Percentiles rank a stretch among this genome's conserved stretches.
Evolutionary conservation across 2,888 invertebrate genomes (phyloP).

Genomic region (Yponomeuta evonymella): DNA sequence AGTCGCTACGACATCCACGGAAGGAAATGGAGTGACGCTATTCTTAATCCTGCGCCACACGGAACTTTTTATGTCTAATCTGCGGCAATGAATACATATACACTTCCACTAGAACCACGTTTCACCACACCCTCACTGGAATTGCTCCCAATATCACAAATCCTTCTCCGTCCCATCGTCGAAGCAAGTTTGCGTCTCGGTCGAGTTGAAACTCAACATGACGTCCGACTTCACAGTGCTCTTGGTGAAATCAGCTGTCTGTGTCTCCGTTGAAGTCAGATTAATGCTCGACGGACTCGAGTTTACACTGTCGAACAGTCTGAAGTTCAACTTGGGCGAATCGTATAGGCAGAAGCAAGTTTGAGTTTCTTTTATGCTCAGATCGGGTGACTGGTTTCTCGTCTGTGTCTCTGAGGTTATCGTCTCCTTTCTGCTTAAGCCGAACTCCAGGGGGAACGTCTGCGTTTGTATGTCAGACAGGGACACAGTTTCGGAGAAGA

Average conservation of each 20-base stretch:
- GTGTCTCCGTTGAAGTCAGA: constrained; percentile 54
- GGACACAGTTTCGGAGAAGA: constrained; percentile 52
- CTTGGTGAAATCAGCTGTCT: constrained; percentile 38
- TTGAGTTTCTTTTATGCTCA: constrained; percentile 62
- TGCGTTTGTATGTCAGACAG: constrained; percentile 64
- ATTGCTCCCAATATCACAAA: constrained; percentile 36
- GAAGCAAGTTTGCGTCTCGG: constrained; percentile 57
- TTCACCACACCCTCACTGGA: neutral
- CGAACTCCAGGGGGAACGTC: constrained; percentile 57
- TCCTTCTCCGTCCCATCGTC: constrained; percentile 34
- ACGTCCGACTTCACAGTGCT: constrained; percentile 39
- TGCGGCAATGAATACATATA: too few species aligned
- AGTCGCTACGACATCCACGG: too few species aligned
- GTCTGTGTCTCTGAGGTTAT: constrained; percentile 40
- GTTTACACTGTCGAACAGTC: constrained; percentile 43
- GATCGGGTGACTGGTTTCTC: constrained; percentile 39
- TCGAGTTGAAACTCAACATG: constrained; percentile 43
- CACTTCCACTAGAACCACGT: too few species aligned
- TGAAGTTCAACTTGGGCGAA: constrained; percentile 39
- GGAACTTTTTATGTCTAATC: too few species aligned
- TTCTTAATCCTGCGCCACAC: too few species aligned
- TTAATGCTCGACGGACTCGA: constrained; percentile 42
- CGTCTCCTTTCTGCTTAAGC: constrained; percentile 51
- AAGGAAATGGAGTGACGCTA: too few species aligned
- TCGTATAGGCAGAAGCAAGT: constrained; percentile 55